Conservation (phyloP, 1,140 invertebrate genomes). For the Camponotus vicinus region DNA sequence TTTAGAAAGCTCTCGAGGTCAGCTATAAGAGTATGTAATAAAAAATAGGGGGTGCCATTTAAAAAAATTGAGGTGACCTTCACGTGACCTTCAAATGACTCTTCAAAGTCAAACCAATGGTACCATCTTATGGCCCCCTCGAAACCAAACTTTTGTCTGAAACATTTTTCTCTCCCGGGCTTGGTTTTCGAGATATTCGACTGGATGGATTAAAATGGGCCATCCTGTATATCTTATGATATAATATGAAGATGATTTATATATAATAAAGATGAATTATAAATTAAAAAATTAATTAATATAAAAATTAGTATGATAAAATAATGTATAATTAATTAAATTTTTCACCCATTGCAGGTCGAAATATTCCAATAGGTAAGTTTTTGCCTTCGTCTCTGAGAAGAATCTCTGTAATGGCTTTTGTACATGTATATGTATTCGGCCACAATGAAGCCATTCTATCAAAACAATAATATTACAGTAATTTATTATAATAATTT, state of each 20-base stretch:
- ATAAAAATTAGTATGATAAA: conserved; percentile 78
- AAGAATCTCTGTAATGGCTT: conserved; percentile 90
- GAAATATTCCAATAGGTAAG: conserved; percentile 90
- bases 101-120: too few species aligned
- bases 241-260: conserved; percentile 88
- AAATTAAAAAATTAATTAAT: conserved; percentile 68
- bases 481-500: not conserved
- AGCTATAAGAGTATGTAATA: too few species aligned
- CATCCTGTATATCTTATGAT: not conserved
- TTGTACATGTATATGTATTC: conserved; percentile 92
- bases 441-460: conserved; percentile 89
- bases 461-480: conserved; percentile 64
- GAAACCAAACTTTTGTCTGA: too few species aligned
- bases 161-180: too few species aligned
- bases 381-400: conserved; percentile 86
- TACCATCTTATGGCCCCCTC: too few species aligned
- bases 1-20: too few species aligned
- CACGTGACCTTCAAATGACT: too few species aligned
- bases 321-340: not conserved
- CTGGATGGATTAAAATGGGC: too few species aligned
- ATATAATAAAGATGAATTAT: conserved; percentile 87
- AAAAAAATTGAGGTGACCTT: too few species aligned
- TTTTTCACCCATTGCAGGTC: conserved; percentile 88
- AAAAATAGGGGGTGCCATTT: too few species aligned
- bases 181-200: too few species aligned